phyloP scores from a whole-genome alignment of 2,888 invertebrate genomes.

The Sphaerophoria rueppellii region DNA sequence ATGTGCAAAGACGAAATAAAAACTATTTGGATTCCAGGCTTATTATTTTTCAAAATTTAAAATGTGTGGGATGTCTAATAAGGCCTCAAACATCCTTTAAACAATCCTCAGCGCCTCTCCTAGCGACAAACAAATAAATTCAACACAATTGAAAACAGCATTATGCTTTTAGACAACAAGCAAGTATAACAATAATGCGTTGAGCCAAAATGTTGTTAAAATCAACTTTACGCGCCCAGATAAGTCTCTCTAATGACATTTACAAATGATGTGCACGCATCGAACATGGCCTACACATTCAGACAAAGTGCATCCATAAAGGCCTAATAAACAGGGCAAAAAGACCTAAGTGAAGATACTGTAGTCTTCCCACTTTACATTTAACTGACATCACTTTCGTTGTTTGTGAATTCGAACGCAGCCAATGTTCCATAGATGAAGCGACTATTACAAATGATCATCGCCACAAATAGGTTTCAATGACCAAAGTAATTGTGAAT shows the following conservation, averaged over 20 bases:
- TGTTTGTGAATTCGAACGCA: not conserved
- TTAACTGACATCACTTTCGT: slow-evolving; percentile 27
- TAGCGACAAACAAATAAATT: slow-evolving; percentile 18
- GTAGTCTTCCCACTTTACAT: not conserved
- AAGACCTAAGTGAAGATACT: slow-evolving; percentile 20
- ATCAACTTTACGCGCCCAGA: slow-evolving; percentile 17
- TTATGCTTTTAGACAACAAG: slow-evolving; percentile 54
- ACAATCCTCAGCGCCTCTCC: no score
- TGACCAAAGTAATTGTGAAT: slow-evolving; percentile 21
- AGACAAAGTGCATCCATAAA: slow-evolving; percentile 14
- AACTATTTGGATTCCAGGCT: no score
- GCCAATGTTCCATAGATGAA: not conserved
- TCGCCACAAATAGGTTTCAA: slow-evolving; percentile 44
- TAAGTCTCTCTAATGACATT: slow-evolving; percentile 45
- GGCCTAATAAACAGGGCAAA: not conserved
- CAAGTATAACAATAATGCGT: slow-evolving; percentile 29
- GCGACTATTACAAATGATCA: slow-evolving; percentile 56
- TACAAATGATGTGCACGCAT: slow-evolving; percentile 56
- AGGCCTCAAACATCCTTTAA: not conserved
- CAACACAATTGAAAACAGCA: slow-evolving; percentile 53
- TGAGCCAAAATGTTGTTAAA: slow-evolving; percentile 17
- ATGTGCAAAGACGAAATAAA: not conserved
- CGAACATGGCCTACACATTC: slow-evolving; percentile 52
- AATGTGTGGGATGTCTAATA: not conserved
- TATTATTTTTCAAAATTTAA: not conserved